Base-by-base conservation (phyloP, 2,797 vertebrate species). In the Chelon labrosus region DNA sequence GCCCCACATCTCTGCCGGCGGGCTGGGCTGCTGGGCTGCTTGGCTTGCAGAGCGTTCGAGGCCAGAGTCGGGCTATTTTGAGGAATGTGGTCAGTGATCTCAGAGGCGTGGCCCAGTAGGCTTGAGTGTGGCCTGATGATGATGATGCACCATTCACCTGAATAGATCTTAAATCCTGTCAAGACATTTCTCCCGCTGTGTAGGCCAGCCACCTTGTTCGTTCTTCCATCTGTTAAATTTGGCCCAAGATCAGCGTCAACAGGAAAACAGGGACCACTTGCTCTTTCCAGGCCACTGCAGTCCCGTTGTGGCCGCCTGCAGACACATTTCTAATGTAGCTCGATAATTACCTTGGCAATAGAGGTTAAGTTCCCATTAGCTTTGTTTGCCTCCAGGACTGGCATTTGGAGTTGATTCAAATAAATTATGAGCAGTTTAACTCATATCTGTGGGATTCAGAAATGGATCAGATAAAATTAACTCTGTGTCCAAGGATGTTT, bases 31-130 rank as follows among this genome's bases (percentile, higher is more conserved):
- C 79, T 87, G 73, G 83, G 76, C 81, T 72, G 75, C 79, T 73
- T 73, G 81, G 72, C 76, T 79, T 60, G 22, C 54, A 53, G 69
- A 75, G 61, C 13, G 42, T 64, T 74, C 42, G 56, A 54, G 73
- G 76, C 73, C 70, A 73, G 53, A 68, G 68, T 64, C 3, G 0
- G 47, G 77, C 79, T 91, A 91, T 91, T 91, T 82, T 87, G 68
- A 87, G 90, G 50, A 84, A 79, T 65, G 85, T 85, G 81, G 72
- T 82, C 55, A 19, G 66, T 70, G 77, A 80, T 88, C 65, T 85
- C 61, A 76, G 65, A 83, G 81, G 81, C 35, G 38, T 75, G 83
- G 73, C 63, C 73, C 65, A 80, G 51, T 60, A 67, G 82, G 85
- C 76, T 91, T 64, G 76, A 82, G 73, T 44, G n/a, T 77, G 65